Conservation (phyloP, 2,888 invertebrate genomes). For the Eupithecia exiguata region DNA sequence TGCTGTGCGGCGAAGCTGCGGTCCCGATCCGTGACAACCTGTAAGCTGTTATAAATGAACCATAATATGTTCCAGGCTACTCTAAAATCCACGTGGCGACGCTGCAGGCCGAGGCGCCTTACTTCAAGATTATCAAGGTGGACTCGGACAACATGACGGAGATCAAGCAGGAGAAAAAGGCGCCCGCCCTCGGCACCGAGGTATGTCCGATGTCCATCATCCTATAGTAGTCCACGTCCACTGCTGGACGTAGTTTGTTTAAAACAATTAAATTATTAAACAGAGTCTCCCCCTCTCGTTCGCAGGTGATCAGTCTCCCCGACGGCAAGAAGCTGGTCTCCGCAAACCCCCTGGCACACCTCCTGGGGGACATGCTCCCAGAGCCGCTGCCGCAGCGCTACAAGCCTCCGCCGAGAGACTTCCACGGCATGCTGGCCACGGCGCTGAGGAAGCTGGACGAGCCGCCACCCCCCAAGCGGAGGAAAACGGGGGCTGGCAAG, state of each 20-base stretch:
- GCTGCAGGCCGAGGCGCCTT: slow-evolving; percentile 66
- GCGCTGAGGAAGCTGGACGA: slow-evolving; percentile 58
- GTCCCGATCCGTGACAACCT: too few relatives aligned
- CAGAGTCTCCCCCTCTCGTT: too few relatives aligned
- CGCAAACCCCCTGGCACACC: slow-evolving; percentile 71
- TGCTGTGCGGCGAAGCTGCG: too few relatives aligned
- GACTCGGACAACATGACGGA: slow-evolving; percentile 39
- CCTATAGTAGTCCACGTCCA: background rate
- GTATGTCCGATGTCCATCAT: background rate
- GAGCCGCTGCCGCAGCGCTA: slow-evolving; percentile 59
- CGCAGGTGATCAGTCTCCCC: slow-evolving; percentile 51
- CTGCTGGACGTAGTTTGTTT: too few relatives aligned
- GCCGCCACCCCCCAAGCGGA: slow-evolving; percentile 8
- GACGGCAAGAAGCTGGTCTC: slow-evolving; percentile 67
- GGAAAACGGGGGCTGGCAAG: background rate
- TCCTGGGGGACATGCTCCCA: slow-evolving; percentile 54
- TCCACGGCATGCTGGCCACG: slow-evolving; percentile 59
- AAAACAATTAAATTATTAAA: too few relatives aligned
- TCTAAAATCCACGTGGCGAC: slow-evolving; percentile 66
- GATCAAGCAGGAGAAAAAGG: background rate
- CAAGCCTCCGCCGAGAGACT: slow-evolving; percentile 51
- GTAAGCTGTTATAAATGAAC: too few relatives aligned
- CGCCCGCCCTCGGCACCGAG: background rate
- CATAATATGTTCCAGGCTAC: slow-evolving; percentile 32
- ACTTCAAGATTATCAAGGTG: slow-evolving; percentile 70